A percentile compares a stretch with the other conserved stretches of the same genome.
Conservation (phyloP, 2,888 invertebrate species). For the Lasioglossum lativentre region DNA sequence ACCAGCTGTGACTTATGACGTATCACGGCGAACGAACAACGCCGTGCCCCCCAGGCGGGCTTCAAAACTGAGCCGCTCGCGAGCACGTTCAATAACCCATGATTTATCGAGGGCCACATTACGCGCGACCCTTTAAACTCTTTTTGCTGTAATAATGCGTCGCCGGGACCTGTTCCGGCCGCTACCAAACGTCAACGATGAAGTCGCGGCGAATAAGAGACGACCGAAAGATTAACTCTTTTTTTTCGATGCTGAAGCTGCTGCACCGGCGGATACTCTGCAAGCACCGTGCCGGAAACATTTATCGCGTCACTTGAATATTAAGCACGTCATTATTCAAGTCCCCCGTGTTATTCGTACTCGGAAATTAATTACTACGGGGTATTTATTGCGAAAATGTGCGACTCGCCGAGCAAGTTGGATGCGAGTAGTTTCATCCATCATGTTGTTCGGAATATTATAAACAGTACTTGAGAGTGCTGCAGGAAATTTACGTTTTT, state of each 20-base stretch:
- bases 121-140: conserved; percentile 65
- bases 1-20: conserved; percentile 83
- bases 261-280: neutral
- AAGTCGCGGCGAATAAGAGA: conserved; percentile 1
- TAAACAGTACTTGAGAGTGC: no score
- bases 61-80: conserved; percentile 69
- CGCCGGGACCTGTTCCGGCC: conserved; percentile 15
- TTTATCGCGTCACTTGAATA: neutral
- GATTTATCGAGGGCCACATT: conserved; percentile 75
- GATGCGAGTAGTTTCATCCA: neutral
- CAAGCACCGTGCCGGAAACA: no score
- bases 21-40: conserved; percentile 77
- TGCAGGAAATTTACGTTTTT: no score
- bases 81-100: conserved; percentile 75
- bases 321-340: neutral
- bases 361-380: neutral
- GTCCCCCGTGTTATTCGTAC: neutral
- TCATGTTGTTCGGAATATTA: neutral
- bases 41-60: conserved; percentile 58
- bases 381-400: neutral
- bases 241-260: neutral
- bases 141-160: conserved; percentile 70
- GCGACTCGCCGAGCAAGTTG: neutral
- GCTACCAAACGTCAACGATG: conserved; percentile 37
- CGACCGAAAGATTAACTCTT: conserved; percentile 38